Base-by-base conservation (phyloP, 2,888 invertebrate species). In the Archips xylosteana region DNA sequence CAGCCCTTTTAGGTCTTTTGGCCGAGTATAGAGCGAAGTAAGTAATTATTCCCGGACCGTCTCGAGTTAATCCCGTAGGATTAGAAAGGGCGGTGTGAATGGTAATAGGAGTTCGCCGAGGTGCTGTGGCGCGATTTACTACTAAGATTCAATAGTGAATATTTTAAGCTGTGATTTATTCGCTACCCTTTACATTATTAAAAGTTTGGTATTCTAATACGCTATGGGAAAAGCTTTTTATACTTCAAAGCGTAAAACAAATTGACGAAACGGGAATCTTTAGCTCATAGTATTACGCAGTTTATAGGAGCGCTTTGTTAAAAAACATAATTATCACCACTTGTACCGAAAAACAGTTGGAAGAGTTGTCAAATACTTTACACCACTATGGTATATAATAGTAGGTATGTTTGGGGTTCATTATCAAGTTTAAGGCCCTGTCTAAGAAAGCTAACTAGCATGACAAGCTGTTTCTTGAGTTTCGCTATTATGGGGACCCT, bases 61-160 rank as follows among this genome's bases (percentile, higher is more conserved):
- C 89, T 91, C 86, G 88, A 90, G 92, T 89, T 93, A 94, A 94
- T 94, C 94, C 93, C 76, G 81, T 75, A 86, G 93, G 93, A 94
- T 94, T 94, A 92, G 90, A 88, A 90, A 89, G 93, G 93, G 91
- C 92, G 91, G 89, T 89, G 91, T 90, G 92, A 92, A 93, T 92
- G 91, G 92, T 93, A 94, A 92, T 93, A 92, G 90, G 86, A 90
- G 89, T 88, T 89, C 87, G 86, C 88, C 78, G 89, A 89, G 91
- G 89, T 90, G 87, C 91, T 91, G 92, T 87, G 93, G 91, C 92
- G 89, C 92, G 92, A 94, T 93, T 94, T 94, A 93, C 92, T 88
- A 91, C 92, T 89, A 89, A 91, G 89, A 92, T 92, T 93, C 92
- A 92, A 94, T 93, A 92, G 87, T 92, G 94, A 94, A 94, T 93